phyloP scores from a whole-genome alignment of 2,113 vertebrate species.

The Proterorhinus semilunaris region DNA sequence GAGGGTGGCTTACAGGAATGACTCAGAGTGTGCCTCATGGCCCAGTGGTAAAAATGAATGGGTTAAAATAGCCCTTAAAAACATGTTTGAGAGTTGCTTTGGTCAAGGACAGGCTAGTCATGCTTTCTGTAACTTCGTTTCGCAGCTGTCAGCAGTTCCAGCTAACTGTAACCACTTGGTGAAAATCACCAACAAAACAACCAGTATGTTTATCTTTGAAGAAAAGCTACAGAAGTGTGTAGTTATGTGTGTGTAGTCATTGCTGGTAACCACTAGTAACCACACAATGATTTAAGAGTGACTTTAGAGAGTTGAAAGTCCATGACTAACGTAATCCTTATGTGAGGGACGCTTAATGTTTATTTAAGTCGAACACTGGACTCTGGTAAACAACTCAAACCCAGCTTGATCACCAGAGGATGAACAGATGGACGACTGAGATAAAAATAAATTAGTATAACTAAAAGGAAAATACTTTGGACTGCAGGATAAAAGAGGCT shows the following conservation, averaged over 20 bases:
- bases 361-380: not conserved
- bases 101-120: constrained; percentile 2
- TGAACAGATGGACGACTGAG: no score
- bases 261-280: not conserved
- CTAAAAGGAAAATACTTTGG: not conserved
- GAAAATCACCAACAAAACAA: not conserved
- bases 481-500: no score
- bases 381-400: not conserved
- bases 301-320: not conserved
- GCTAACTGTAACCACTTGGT: not conserved
- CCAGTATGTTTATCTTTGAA: not conserved
- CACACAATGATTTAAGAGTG: not conserved
- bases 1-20: constrained; percentile 1
- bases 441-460: not conserved
- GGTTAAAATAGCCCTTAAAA: constrained; percentile 7
- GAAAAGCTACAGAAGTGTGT: not conserved
- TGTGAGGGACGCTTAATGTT: not conserved
- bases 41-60: constrained; percentile 6
- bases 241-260: not conserved
- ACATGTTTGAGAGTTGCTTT: not conserved
- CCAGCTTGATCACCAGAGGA: no score
- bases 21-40: not conserved
- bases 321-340: not conserved
- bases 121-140: not conserved
- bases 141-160: not conserved